Evolutionary conservation across 2,113 vertebrate species (phyloP).

Genomic region (Tupaia chinensis): DNA sequence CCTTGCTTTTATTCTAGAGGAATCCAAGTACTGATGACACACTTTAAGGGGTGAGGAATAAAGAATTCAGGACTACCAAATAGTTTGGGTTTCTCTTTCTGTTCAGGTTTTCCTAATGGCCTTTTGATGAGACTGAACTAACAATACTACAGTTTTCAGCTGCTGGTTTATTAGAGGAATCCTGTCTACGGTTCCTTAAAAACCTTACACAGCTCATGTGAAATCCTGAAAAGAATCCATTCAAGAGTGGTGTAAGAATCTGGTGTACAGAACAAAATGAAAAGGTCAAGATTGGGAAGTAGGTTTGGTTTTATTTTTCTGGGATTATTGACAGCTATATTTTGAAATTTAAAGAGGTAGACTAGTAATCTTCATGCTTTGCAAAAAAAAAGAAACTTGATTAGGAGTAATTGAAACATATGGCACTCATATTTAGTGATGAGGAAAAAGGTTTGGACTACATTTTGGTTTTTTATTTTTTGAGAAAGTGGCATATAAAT

Average conservation of each 20-base stretch:
- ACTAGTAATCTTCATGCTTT: background rate
- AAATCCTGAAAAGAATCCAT: background rate
- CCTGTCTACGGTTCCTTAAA: background rate
- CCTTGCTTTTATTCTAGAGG: slow-evolving; percentile 27
- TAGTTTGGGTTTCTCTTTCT: slow-evolving; percentile 37
- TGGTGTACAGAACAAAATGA: background rate
- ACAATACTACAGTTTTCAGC: background rate
- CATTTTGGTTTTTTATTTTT: background rate
- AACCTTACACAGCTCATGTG: background rate
- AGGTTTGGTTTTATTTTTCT: slow-evolving; percentile 14
- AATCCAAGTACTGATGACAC: background rate
- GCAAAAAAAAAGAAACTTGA: background rate
- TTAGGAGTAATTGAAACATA: background rate
- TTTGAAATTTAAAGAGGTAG: slow-evolving; percentile 41
- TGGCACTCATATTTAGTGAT: slow-evolving; percentile 3
- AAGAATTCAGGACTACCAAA: background rate
- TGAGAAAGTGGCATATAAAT: background rate
- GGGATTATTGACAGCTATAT: background rate
- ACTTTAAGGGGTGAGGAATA: background rate
- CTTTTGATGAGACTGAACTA: background rate
- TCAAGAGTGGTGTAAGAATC: background rate
- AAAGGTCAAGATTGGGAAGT: background rate
- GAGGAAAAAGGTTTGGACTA: background rate
- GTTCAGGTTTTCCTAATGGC: background rate
- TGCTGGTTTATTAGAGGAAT: background rate